phyloP scores from a whole-genome alignment of 2,888 invertebrate species.

The Acleris emargana region DNA sequence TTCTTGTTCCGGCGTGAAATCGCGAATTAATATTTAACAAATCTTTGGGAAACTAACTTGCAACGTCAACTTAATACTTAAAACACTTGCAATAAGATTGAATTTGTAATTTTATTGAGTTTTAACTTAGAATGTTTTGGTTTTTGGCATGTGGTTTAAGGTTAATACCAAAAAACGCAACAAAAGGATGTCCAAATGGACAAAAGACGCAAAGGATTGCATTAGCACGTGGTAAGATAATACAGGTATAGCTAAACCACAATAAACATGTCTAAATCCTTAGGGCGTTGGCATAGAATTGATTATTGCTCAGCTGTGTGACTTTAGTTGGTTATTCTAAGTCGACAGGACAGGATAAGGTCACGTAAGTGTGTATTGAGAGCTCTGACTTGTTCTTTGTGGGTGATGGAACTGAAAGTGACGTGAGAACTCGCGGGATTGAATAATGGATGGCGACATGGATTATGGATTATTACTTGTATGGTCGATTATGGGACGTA shows the following conservation, averaged over 20 bases:
- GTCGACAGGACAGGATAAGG: conserved; percentile 46
- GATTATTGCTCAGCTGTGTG: neutral
- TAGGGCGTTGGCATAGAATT: neutral
- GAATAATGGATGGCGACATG: neutral
- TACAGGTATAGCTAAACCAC: conserved; percentile 23
- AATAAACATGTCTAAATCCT: neutral
- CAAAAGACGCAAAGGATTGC: conserved; percentile 31
- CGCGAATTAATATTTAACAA: conserved; percentile 13
- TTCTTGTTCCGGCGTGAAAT: conserved; percentile 30
- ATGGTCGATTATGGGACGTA: too few relatives aligned
- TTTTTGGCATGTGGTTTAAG: conserved; percentile 3
- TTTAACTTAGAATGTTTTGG: conserved; percentile 1
- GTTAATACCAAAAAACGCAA: conserved; percentile 26
- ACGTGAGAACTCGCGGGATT: conserved; percentile 61
- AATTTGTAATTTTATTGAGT: neutral
- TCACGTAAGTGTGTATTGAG: conserved; percentile 59
- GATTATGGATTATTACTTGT: neutral
- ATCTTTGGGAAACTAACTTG: neutral
- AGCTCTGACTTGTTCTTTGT: conserved; percentile 40
- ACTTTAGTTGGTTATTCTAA: conserved; percentile 54
- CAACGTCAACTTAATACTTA: neutral
- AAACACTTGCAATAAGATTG: conserved; percentile 2
- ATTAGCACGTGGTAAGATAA: conserved; percentile 36
- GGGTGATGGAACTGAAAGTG: conserved; percentile 59
- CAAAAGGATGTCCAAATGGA: conserved; percentile 29